Percentiles rank a stretch among this genome's conserved stretches.
phyloP scores from a whole-genome alignment of 2,797 vertebrate species.

The Chelon auratus region DNA sequence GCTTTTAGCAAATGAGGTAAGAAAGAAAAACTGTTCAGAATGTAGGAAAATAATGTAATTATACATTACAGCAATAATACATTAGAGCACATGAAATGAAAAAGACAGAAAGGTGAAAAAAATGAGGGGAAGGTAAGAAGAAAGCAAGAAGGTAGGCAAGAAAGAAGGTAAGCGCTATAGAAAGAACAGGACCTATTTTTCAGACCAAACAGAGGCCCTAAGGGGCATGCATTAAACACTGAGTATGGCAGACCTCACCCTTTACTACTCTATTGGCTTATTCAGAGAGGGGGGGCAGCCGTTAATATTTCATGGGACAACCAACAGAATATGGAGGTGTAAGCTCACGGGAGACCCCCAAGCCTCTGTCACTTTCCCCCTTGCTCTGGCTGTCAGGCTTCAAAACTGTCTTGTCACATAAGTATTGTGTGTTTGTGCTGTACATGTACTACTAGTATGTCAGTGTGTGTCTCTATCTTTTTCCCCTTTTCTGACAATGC shows the following conservation, averaged over 20 bases:
- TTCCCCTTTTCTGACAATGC: conserved; percentile 24
- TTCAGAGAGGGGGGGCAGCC: conserved; percentile 68
- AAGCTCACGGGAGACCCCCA: conserved; percentile 63
- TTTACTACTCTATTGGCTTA: conserved; percentile 76
- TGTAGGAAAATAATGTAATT: neutral
- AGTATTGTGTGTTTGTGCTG: conserved; percentile 45
- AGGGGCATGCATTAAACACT: conserved; percentile 76
- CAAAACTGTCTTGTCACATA: conserved; percentile 41
- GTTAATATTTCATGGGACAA: conserved; percentile 79
- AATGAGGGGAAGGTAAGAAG: conserved; percentile 14
- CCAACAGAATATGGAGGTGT: conserved; percentile 72
- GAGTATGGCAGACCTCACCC: conserved; percentile 75
- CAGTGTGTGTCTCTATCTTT: conserved; percentile 24
- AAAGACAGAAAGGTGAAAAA: conserved; percentile 16
- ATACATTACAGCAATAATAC: neutral
- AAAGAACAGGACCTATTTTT: conserved; percentile 56
- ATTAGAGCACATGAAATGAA: neutral
- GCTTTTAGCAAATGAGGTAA: conserved; percentile 15
- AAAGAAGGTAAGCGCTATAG: conserved; percentile 39
- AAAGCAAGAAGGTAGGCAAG: conserved; percentile 34
- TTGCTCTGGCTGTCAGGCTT: conserved; percentile 49
- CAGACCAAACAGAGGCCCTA: conserved; percentile 58
- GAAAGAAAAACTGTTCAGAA: conserved; percentile 18
- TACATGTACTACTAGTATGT: conserved; percentile 25
- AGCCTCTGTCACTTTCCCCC: conserved; percentile 11